Base-by-base conservation (phyloP, 2,888 invertebrate genomes). In the Elmis aenea region DNA sequence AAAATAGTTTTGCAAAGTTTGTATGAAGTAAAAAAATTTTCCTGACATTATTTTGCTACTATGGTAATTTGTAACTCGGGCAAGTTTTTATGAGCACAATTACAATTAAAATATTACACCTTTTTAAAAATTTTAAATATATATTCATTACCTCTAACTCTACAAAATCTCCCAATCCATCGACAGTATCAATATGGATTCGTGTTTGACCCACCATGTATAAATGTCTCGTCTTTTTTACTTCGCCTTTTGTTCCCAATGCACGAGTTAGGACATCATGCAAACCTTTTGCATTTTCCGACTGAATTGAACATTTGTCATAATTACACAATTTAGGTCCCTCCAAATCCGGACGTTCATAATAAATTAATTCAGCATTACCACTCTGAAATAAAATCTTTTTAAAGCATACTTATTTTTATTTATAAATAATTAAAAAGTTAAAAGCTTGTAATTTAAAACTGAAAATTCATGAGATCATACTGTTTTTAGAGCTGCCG, bases 161-260 rank as follows among this genome's bases (percentile, higher is more conserved):
- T 76, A 91, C 79, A 61, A 82, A 92, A 57, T 80, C 61, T 2
- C 92, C 93, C 1, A 93, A 72, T 5, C 70, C 75, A 50, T 84
- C 72, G 0, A 97, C 95, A 33, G 75, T 68, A 66, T 97, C 96
- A 48, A 94, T 71, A 63, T 96, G 96, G 13, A 97, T 75, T 42
- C 95, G 72, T 0, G 92, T 92, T 59, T 89, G 85, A 0, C 76
- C 86, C 2, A 85, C 76, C 64, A 93, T 70, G 58, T 81, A 92
- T 3, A 96, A 69, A 45, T 76, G 72, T 3, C 96, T 67, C 24
- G 70, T 73, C 64, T 96, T 96, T 25, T 77, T 72, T 3, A 96
- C 83, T 11, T 74, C 68, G 1, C 90, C 92, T 38, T 74, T 67
- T 0, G 76, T 58, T 0, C 92, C 93, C 43, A 91, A 59, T 62